Evolutionary conservation across 1,140 invertebrate genomes (phyloP).

Genomic region (Dinothrombium tinctorium): DNA sequence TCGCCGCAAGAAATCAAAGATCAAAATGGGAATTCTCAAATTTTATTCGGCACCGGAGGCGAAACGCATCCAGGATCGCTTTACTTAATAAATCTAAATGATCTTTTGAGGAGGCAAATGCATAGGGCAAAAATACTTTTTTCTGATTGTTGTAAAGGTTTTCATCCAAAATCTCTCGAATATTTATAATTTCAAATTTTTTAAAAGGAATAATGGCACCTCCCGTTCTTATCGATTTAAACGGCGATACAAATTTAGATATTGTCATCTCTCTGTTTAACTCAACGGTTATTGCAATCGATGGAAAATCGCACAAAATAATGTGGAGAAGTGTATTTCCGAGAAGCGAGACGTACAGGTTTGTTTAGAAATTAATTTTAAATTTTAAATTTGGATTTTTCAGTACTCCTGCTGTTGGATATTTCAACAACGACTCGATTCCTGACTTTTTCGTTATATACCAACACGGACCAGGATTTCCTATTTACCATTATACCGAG

Average conservation of each 20-base stretch:
- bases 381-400: conserved; percentile 15
- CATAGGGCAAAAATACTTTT: conserved; percentile 3
- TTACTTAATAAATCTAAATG: conserved; percentile 32
- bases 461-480: conserved; percentile 43
- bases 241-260: conserved; percentile 41
- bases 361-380: conserved; percentile 16
- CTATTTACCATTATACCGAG: conserved; percentile 46
- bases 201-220: conserved; percentile 30
- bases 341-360: conserved; percentile 27
- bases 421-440: conserved; percentile 50
- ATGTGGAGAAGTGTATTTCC: conserved; percentile 47
- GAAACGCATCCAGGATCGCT: conserved; percentile 43
- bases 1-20: conserved; percentile 36
- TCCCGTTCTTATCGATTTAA: conserved; percentile 47
- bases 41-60: conserved; percentile 46
- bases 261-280: conserved; percentile 40
- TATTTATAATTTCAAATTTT: not conserved
- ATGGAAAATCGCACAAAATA: conserved; percentile 36
- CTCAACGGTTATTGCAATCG: conserved; percentile 41
- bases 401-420: conserved; percentile 51
- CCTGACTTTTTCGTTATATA: conserved; percentile 61
- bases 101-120: conserved; percentile 28
- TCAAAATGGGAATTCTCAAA: conserved; percentile 30
- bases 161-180: not conserved
- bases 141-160: conserved; percentile 9